Conservation (phyloP, 2,113 vertebrate species). For the Orthonyx spaldingii region DNA sequence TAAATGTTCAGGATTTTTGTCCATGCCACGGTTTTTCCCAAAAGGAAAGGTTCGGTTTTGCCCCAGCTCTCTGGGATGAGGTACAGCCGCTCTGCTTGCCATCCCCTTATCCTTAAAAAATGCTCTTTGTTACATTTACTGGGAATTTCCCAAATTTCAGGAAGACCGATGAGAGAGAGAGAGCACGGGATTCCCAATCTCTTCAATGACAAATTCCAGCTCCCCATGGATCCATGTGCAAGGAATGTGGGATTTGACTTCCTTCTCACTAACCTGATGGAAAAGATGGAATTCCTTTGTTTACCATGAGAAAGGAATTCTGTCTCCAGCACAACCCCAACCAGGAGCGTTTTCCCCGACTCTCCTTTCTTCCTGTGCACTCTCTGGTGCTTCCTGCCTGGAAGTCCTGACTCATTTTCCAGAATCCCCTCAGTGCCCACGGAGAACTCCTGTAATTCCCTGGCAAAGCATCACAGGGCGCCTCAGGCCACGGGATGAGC, state of each 20-base stretch:
- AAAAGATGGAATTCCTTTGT: not conserved
- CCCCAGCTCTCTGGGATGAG: not conserved
- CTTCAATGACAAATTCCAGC: not conserved
- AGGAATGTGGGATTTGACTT: not conserved
- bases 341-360: too few species aligned
- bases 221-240: not conserved
- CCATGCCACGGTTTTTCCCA: not conserved
- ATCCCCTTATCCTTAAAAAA: not conserved
- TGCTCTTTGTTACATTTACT: not conserved
- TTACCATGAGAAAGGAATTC: not conserved
- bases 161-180: not conserved
- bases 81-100: not conserved
- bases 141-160: not conserved
- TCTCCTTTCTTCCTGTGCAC: too few species aligned
- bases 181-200: not conserved
- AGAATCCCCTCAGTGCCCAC: too few species aligned
- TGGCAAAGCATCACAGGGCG: too few species aligned
- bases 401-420: too few species aligned
- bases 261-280: not conserved
- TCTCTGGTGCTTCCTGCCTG: too few species aligned
- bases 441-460: too few species aligned
- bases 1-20: too few species aligned
- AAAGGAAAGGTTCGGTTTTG: not conserved
- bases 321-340: not conserved
- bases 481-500: not conserved